A percentile compares a stretch with the other conserved stretches of the same genome.
Evolutionary conservation across 2,113 vertebrate species (phyloP).

Genomic region (Parus major): DNA sequence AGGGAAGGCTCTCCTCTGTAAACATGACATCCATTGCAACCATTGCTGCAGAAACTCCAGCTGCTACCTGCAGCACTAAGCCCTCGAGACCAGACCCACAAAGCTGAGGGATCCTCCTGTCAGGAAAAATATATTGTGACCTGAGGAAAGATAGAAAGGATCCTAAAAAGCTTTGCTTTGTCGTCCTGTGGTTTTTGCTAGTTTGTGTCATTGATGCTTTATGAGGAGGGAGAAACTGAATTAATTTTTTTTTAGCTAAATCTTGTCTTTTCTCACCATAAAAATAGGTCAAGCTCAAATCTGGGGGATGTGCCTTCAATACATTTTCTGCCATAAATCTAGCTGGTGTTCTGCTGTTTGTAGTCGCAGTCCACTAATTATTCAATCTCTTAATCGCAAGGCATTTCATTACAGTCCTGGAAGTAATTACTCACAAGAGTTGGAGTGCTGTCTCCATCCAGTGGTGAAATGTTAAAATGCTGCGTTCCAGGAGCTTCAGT

Average conservation of each 20-base stretch:
- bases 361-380: neutral
- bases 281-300: slow-evolving; percentile 1
- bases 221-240: neutral
- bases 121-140: neutral
- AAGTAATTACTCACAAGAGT: neutral
- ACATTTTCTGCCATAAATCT: neutral
- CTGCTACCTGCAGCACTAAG: neutral
- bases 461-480: slow-evolving; percentile 29
- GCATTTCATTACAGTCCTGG: neutral
- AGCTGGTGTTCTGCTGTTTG: neutral
- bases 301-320: neutral
- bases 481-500: neutral
- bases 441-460: slow-evolving; percentile 64
- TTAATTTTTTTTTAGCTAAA: neutral
- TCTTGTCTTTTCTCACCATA: neutral
- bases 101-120: neutral
- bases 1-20: neutral
- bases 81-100: neutral
- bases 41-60: neutral
- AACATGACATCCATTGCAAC: neutral
- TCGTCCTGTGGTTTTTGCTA: neutral
- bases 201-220: neutral
- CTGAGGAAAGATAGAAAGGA: neutral
- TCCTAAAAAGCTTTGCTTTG: neutral
- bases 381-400: neutral